phyloP scores from a whole-genome alignment of 1,140 invertebrate genomes.

The Ooceraea biroi region DNA sequence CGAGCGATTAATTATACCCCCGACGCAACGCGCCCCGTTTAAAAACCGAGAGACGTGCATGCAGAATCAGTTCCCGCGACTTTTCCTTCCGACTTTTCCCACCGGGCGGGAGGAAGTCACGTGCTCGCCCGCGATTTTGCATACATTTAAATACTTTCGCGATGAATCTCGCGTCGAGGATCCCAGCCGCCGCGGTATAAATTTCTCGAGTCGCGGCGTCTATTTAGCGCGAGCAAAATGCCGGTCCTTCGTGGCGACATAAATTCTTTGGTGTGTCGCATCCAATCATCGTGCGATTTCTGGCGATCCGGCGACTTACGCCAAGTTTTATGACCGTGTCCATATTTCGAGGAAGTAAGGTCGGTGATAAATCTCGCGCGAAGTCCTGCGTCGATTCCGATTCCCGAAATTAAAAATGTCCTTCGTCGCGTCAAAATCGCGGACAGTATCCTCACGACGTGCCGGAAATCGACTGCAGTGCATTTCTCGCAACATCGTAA shows the following conservation, averaged over 20 bases:
- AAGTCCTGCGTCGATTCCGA: not conserved
- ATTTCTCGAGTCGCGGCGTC: constrained; percentile 27
- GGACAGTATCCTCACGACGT: not conserved
- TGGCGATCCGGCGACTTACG: not conserved
- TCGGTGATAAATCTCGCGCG: constrained; percentile 27
- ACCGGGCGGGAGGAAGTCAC: constrained; percentile 4
- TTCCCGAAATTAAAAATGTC: constrained; percentile 27
- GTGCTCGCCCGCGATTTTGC: constrained; percentile 38
- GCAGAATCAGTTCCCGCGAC: constrained; percentile 45
- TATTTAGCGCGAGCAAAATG: constrained; percentile 54
- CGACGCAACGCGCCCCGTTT: constrained; percentile 20
- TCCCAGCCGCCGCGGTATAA: constrained; percentile 31
- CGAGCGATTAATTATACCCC: constrained; percentile 41
- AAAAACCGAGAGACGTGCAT: constrained; percentile 36
- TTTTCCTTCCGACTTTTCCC: constrained; percentile 25
- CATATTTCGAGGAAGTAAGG: not conserved
- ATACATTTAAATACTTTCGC: constrained; percentile 61
- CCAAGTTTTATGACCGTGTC: not conserved
- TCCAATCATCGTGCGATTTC: constrained; percentile 16
- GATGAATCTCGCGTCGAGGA: constrained; percentile 46
- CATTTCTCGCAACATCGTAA: constrained; percentile 23
- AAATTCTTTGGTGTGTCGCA: constrained; percentile 17
- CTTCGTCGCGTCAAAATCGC: not conserved
- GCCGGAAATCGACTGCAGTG: constrained; percentile 23
- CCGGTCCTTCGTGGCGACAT: constrained; percentile 10